Conservation (phyloP, 1,140 invertebrate genomes). For the Pinna nobilis region DNA sequence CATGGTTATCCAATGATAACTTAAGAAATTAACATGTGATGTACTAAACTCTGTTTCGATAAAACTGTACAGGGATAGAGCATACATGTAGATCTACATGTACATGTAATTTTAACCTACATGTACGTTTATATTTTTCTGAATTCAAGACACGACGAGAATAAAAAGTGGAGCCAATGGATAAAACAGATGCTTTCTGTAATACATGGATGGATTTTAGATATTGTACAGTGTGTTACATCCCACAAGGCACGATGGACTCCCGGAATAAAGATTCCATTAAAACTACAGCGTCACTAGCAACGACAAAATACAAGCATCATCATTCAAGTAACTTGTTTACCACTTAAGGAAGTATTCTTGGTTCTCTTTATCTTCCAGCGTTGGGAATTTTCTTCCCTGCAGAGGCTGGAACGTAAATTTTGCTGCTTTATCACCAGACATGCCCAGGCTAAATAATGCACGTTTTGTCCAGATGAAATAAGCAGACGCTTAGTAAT, state of each 20-base stretch:
- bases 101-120: too few relatives aligned
- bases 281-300: constrained; percentile 4
- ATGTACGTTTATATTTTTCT: too few relatives aligned
- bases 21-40: too few relatives aligned
- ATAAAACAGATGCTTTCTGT: neutral
- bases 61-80: too few relatives aligned
- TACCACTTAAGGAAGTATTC: constrained; percentile 69
- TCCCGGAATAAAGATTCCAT: neutral
- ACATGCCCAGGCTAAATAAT: neutral
- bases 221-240: neutral
- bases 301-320: constrained; percentile 14
- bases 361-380: constrained; percentile 65
- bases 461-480: constrained; percentile 3
- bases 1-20: too few relatives aligned
- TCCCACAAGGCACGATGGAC: neutral
- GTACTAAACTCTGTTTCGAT: too few relatives aligned
- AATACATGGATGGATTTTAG: neutral
- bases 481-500: too few relatives aligned
- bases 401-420: constrained; percentile 61
- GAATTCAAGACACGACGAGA: too few relatives aligned
- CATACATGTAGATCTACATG: too few relatives aligned
- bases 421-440: constrained; percentile 39
- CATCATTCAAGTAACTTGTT: too few relatives aligned
- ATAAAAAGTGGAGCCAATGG: neutral
- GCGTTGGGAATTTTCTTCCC: constrained; percentile 58